Percentiles rank a stretch among this genome's conserved stretches.
These are phyloP conservation scores for Ceriagrion tenellum DNA, from an alignment of 2,888 invertebrate species.

Conservation along the genomic window DNA sequence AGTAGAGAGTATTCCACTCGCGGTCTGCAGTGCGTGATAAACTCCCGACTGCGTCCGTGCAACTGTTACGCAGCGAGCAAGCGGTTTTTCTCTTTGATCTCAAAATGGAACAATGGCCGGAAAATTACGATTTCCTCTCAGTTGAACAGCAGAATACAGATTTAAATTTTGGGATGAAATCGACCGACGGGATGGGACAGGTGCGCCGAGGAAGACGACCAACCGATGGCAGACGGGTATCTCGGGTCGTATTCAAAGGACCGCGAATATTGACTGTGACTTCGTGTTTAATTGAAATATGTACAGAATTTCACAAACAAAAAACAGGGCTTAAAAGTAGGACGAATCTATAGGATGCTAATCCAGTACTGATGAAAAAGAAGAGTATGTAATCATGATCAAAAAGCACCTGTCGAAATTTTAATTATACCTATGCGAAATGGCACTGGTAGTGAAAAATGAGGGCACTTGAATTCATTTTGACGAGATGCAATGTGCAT, in stretches of 20 bases:
- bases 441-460: too few species aligned
- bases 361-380: too few species aligned
- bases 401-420: too few species aligned
- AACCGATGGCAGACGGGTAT: too few species aligned
- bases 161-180: not conserved
- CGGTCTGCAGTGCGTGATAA: not conserved
- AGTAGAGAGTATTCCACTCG: not conserved
- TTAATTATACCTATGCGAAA: too few species aligned
- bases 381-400: too few species aligned
- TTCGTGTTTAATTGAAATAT: not conserved
- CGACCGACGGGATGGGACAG: too few species aligned
- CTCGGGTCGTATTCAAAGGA: not conserved
- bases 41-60: not conserved
- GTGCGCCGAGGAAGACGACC: too few species aligned
- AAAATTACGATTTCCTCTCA: not conserved
- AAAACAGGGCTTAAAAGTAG: not conserved
- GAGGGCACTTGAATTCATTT: too few species aligned
- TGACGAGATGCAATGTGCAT: too few species aligned
- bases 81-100: not conserved
- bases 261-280: not conserved
- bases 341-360: too few species aligned
- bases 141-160: not conserved
- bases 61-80: not conserved
- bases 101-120: not conserved
- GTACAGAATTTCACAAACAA: not conserved